Conservation (phyloP, 2,797 vertebrate species). For the Enteromius thamalakanensis region DNA sequence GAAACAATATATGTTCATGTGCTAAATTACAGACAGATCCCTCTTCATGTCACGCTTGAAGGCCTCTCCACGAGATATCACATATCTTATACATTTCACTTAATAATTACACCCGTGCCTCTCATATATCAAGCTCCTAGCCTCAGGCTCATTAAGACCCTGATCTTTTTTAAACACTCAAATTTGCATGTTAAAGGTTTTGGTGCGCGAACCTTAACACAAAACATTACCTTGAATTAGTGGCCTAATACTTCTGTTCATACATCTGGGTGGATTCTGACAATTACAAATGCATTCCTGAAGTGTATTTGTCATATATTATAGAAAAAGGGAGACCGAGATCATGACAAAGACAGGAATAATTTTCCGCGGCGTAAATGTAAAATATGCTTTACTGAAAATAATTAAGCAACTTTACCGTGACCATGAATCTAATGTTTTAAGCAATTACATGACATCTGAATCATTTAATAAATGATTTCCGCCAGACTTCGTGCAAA, state of each 20-base stretch:
- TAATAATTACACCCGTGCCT: conserved; percentile 79
- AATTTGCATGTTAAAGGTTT: conserved; percentile 77
- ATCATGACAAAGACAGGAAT: background rate
- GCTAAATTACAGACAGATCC: conserved; percentile 50
- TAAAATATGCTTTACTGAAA: conserved; percentile 2
- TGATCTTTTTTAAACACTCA: conserved; percentile 68
- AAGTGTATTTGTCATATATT: background rate
- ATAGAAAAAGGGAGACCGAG: background rate
- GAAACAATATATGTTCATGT: conserved; percentile 44
- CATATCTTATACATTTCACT: conserved; percentile 64
- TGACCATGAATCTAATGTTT: conserved; percentile 15
- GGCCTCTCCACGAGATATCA: conserved; percentile 55
- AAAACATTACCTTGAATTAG: conserved; percentile 32
- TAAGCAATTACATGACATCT: background rate
- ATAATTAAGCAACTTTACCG: background rate
- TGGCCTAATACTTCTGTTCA: background rate
- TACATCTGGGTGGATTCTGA: background rate
- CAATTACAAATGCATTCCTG: conserved; percentile 46
- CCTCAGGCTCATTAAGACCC: conserved; percentile 73
- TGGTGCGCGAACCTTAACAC: conserved; percentile 59
- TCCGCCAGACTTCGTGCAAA: background rate
- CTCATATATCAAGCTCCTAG: conserved; percentile 75
- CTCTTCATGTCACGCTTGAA: conserved; percentile 42
- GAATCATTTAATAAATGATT: background rate
- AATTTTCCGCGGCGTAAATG: background rate